phyloP scores from a whole-genome alignment of 2,797 vertebrate species.

The Erithacus rubecula region DNA sequence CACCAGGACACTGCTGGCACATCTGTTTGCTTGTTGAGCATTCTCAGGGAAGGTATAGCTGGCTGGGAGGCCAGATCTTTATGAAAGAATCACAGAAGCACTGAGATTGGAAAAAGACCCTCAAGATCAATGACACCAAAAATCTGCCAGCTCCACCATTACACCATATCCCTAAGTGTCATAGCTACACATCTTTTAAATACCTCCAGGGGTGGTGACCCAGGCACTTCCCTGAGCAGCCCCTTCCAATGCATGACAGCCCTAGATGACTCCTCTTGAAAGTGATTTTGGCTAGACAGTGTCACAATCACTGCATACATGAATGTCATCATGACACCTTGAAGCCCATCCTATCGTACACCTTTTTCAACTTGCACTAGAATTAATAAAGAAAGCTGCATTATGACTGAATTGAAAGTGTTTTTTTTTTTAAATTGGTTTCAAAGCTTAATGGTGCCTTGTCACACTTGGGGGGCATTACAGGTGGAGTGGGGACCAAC shows the following conservation, averaged over 20 bases:
- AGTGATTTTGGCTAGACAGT: background rate
- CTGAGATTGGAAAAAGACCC: background rate
- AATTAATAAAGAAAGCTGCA: background rate
- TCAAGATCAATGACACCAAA: background rate
- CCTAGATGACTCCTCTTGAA: background rate
- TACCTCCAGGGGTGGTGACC: background rate
- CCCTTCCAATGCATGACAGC: background rate
- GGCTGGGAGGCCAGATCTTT: background rate
- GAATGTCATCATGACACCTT: background rate
- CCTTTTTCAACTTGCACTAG: background rate
- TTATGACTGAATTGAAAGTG: background rate
- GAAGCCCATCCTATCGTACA: rapidly evolving
- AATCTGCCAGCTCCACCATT: background rate
- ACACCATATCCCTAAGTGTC: background rate
- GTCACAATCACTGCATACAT: background rate
- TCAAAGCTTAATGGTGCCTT: constrained; percentile 15
- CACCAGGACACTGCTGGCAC: rapidly evolving
- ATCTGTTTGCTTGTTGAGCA: background rate
- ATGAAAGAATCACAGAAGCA: background rate
- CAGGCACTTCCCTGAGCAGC: background rate
- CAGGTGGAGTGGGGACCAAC: background rate
- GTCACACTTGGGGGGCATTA: background rate
- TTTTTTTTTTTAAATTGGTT: background rate
- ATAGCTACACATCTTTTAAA: background rate
- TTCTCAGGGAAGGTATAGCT: background rate